phyloP scores from a whole-genome alignment of 1,140 invertebrate species.

The Caerostris extrusa region DNA sequence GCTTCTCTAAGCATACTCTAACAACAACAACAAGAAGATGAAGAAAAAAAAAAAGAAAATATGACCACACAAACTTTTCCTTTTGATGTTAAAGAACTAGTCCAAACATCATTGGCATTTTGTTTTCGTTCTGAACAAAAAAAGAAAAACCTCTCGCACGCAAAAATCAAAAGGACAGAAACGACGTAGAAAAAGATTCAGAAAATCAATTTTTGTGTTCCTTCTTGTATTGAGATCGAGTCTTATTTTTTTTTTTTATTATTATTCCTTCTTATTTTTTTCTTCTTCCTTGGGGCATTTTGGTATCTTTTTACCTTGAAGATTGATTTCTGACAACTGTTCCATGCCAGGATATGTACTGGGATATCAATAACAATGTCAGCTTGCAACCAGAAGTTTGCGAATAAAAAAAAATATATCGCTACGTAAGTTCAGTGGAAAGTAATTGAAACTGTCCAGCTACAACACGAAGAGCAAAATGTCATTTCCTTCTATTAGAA shows the following conservation, averaged over 20 bases:
- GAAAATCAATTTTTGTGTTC: conserved; percentile 30
- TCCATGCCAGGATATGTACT: not conserved
- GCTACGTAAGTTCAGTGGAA: not conserved
- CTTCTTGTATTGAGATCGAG: conserved; percentile 11
- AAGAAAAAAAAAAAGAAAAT: not conserved
- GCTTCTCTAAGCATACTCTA: not conserved
- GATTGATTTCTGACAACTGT: conserved; percentile 75
- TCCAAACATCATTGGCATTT: conserved; percentile 27
- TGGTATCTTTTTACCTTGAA: not conserved
- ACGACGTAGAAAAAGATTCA: not conserved
- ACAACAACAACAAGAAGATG: not conserved
- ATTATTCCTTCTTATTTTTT: no score
- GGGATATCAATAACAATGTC: conserved; percentile 67
- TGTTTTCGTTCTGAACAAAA: not conserved
- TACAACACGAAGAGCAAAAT: not conserved
- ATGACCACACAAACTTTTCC: not conserved
- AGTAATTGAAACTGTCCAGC: conserved; percentile 44
- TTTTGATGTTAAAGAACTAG: conserved; percentile 22
- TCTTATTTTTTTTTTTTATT: not conserved
- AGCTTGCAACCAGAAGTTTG: not conserved
- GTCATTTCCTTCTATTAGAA: not conserved
- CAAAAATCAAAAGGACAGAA: not conserved
- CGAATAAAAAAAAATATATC: not conserved
- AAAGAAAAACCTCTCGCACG: not conserved
- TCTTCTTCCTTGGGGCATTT: conserved; percentile 16